A percentile compares a stretch with the other conserved stretches of the same genome.
phyloP scores from a whole-genome alignment of 2,113 vertebrate species.

The Cygnus atratus region DNA sequence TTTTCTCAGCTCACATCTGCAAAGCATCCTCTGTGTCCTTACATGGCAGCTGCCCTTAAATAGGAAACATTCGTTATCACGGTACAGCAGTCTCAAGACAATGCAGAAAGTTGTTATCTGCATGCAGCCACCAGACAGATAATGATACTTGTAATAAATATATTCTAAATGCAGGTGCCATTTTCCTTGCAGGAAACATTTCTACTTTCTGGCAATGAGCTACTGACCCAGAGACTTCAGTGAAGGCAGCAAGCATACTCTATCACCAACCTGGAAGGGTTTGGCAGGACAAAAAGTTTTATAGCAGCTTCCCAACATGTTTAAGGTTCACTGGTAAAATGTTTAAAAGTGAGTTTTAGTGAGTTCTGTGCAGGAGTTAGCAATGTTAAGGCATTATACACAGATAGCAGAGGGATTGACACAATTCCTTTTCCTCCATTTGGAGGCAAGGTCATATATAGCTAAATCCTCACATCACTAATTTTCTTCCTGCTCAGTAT shows the following conservation, averaged over 20 bases:
- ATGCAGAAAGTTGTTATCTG: neutral
- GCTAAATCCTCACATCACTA: neutral
- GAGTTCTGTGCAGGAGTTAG: neutral
- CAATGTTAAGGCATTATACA: neutral
- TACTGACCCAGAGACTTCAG: neutral
- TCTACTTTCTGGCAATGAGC: neutral
- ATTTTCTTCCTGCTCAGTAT: neutral
- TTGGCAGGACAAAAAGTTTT: neutral
- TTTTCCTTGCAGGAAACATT: neutral
- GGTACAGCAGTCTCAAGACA: neutral
- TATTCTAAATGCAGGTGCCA: neutral
- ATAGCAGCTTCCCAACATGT: neutral
- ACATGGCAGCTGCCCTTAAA: neutral
- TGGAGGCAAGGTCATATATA: neutral
- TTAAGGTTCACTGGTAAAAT: neutral
- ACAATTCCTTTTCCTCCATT: neutral
- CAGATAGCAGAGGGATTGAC: too few relatives aligned
- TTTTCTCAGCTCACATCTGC: neutral
- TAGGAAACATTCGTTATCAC: neutral
- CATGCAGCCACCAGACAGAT: neutral
- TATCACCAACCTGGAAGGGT: neutral
- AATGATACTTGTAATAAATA: neutral
- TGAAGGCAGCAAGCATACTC: neutral
- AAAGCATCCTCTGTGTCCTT: neutral
- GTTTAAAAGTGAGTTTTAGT: neutral